These are phyloP conservation scores for Microcebus jonahi DNA, from an alignment of 2,113 vertebrate genomes.

Conservation along the genomic window DNA sequence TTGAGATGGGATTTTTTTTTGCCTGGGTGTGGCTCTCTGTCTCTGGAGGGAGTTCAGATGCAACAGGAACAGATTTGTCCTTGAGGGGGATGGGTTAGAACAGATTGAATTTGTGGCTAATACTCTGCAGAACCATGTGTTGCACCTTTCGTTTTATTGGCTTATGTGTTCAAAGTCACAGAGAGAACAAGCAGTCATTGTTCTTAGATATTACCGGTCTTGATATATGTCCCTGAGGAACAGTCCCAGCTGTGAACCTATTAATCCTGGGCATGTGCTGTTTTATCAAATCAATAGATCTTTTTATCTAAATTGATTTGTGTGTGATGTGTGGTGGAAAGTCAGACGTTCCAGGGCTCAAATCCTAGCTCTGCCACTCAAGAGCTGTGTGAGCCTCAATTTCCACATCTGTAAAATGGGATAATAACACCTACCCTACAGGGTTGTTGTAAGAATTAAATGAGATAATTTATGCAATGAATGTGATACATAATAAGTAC, in stretches of 20 bases:
- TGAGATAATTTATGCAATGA: not conserved
- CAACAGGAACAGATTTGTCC: not conserved
- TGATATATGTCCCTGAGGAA: not conserved
- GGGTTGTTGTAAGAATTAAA: not conserved
- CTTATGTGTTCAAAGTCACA: not conserved
- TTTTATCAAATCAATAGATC: not conserved
- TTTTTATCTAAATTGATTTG: slow-evolving; percentile 1
- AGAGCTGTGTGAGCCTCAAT: slow-evolving; percentile 3
- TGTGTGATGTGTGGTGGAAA: not conserved
- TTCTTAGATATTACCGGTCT: not conserved
- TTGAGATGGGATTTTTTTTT: not conserved
- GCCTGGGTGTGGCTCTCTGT: not conserved
- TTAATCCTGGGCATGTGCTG: not conserved
- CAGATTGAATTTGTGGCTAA: not conserved
- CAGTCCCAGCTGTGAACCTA: not conserved
- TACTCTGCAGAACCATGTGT: not conserved
- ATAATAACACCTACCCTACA: not conserved
- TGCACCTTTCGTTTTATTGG: not conserved
- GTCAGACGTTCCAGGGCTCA: not conserved
- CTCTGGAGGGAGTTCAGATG: not conserved
- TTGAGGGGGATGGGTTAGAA: not conserved
- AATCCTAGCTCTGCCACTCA: not conserved
- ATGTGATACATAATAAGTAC: not conserved
- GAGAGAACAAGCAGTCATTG: not conserved
- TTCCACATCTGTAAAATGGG: slow-evolving; percentile 9